Conservation (phyloP, 2,888 invertebrate genomes). For the Epinotia brunnichana region DNA sequence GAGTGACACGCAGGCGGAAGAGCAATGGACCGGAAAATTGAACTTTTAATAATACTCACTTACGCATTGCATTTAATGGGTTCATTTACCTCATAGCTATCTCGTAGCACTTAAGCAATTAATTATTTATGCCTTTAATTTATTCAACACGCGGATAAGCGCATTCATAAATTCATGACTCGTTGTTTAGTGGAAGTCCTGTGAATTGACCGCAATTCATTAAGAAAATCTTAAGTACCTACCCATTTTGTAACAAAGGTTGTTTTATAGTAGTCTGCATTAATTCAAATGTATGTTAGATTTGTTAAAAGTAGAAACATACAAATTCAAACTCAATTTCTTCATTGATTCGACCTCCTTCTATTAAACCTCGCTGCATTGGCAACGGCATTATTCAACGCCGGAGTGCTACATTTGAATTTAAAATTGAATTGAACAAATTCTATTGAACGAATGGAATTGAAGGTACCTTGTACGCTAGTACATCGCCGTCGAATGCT, state of each 20-base stretch:
- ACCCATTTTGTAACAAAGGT: neutral
- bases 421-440: constrained; percentile 40
- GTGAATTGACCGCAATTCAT: constrained; percentile 9
- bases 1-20: constrained; percentile 21
- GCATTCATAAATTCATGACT: constrained; percentile 24
- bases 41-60: constrained; percentile 18
- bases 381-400: constrained; percentile 26
- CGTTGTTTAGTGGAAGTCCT: constrained; percentile 15
- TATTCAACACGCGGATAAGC: constrained; percentile 14
- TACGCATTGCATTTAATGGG: constrained; percentile 3
- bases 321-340: constrained; percentile 32
- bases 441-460: constrained; percentile 40
- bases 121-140: constrained; percentile 27
- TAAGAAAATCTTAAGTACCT: constrained; percentile 7
- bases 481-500: constrained; percentile 87
- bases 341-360: constrained; percentile 26
- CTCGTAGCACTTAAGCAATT: constrained; percentile 16
- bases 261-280: neutral
- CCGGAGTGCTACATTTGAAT: constrained; percentile 37
- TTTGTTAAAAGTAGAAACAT: neutral
- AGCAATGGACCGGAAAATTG: constrained; percentile 29
- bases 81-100: constrained; percentile 16
- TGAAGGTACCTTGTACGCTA: constrained; percentile 86
- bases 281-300: neutral
- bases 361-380: constrained; percentile 27